Evolutionary conservation across 1,140 invertebrate genomes (phyloP), one percentile per base, ranked within the genome.

Genomic region (Magallana ariakensis): DNA sequence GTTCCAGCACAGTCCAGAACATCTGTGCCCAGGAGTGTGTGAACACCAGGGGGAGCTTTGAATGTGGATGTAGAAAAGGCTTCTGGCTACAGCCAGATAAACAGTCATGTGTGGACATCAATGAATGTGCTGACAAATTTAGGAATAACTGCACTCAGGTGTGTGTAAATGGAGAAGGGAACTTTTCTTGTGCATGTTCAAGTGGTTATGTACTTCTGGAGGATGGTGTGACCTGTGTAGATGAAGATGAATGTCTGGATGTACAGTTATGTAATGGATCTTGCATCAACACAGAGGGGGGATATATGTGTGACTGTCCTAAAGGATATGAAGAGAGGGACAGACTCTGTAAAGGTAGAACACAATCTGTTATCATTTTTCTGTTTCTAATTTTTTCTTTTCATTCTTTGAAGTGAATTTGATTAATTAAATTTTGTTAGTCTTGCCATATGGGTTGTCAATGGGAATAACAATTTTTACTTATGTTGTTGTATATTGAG

Each of bases 201-300:
- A 54, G 5, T 55, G 80, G 80, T 5, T 82, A 54, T 26, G 19
- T 10, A 10, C 54, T 82, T 16, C 15, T 54, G 46, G 54, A 55
- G 46, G 80, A 82, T 55, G 54, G 54, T 53, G 33, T 82, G 46
- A 26, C 80, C 16, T 82, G 80, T 55, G 15, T 19, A 26, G 80
- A 82, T 82, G 54, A 54, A n/a, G 80, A 82, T 55, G 80, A 82
- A 55, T 82, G 80, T 82, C 46, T 55, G 0, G 80, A 82, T 54
- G 33, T 10, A 22, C 15, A 55, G 5, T n/a, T 55, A 13, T 82
- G 80, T 82, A 55, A 54, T 55, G 46, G 54, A 4, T 55, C 54
- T n/a, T 82, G 80, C 33, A 26, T 82, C 46, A 82, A 82, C 9
- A 82, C 80, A 55, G 80, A 82, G 16, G 80, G 80, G 6, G 54